Percentiles rank a stretch among this genome's conserved stretches.
Conservation (phyloP, 1,140 invertebrate genomes). For the Pygmarrhopalites habei region DNA sequence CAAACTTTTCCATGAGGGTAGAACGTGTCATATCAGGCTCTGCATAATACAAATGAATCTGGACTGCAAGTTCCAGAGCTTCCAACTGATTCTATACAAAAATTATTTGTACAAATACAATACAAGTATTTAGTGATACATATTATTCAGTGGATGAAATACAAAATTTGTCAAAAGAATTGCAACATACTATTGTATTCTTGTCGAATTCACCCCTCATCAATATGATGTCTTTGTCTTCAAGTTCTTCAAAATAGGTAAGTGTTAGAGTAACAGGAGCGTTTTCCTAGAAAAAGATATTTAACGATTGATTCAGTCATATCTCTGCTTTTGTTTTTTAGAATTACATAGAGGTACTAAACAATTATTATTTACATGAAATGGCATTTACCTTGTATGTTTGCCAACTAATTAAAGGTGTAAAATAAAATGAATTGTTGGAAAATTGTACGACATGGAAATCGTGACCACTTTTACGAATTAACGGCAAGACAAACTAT, state of each 20-base stretch:
- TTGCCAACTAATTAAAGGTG: constrained; percentile 77
- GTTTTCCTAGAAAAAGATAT: too few relatives aligned
- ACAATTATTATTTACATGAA: too few relatives aligned
- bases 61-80: constrained; percentile 75
- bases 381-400: too few relatives aligned
- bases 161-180: too few relatives aligned
- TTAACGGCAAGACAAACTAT: constrained; percentile 72
- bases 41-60: constrained; percentile 76
- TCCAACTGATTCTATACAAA: constrained; percentile 57
- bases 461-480: constrained; percentile 75
- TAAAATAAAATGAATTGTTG: constrained; percentile 72
- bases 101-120: constrained; percentile 1
- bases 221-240: constrained; percentile 67
- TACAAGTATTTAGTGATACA: neutral
- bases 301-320: too few relatives aligned
- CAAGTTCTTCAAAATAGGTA: constrained; percentile 72
- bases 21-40: constrained; percentile 56
- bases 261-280: constrained; percentile 80
- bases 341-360: too few relatives aligned
- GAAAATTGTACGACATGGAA: constrained; percentile 74
- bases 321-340: too few relatives aligned
- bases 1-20: constrained; percentile 63
- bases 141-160: constrained; percentile 4
- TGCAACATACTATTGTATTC: constrained; percentile 55
- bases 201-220: constrained; percentile 84